These are phyloP conservation scores for Salmo trutta DNA, from an alignment of 2,797 vertebrate genomes.

Conservation along the genomic window DNA sequence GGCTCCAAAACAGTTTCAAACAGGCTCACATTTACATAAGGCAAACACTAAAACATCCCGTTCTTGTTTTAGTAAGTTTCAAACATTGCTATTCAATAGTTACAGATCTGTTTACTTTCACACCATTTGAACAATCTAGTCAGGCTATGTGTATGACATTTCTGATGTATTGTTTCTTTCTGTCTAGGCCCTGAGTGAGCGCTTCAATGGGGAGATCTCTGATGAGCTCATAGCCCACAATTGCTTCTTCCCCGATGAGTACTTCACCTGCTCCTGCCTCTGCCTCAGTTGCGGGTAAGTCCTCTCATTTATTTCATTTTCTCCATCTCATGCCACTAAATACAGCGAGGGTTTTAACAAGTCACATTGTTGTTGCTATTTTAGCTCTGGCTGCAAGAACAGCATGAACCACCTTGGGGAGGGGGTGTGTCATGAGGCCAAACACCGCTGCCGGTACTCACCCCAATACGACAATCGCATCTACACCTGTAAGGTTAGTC, in stretches of 20 bases:
- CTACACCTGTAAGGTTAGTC: conserved; percentile 94
- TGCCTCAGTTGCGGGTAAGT: conserved; percentile 98
- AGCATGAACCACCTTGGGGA: conserved; percentile 97
- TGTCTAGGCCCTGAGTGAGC: conserved; percentile 90
- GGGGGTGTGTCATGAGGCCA: conserved; percentile 87
- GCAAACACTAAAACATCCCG: neutral
- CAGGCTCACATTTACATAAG: neutral
- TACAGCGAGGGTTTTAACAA: neutral
- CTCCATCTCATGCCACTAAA: neutral
- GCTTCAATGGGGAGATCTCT: conserved; percentile 94
- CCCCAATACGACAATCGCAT: conserved; percentile 95
- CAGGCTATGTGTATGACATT: neutral
- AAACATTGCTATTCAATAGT: neutral
- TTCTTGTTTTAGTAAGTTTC: neutral
- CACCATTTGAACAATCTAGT: neutral
- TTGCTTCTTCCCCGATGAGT: conserved; percentile 98
- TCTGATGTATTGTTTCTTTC: neutral
- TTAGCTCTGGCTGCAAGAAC: conserved; percentile 93
- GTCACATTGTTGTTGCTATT: neutral
- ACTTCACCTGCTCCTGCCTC: conserved; percentile 94
- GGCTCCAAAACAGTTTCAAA: conserved; percentile 7
- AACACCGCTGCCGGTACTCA: conserved; percentile 92
- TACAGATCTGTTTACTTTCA: neutral
- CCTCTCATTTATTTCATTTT: neutral
- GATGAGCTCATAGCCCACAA: conserved; percentile 92